Percentiles rank a stretch among this genome's conserved stretches.
phyloP scores from a whole-genome alignment of 1,140 invertebrate species.

The Drosophila miranda region DNA sequence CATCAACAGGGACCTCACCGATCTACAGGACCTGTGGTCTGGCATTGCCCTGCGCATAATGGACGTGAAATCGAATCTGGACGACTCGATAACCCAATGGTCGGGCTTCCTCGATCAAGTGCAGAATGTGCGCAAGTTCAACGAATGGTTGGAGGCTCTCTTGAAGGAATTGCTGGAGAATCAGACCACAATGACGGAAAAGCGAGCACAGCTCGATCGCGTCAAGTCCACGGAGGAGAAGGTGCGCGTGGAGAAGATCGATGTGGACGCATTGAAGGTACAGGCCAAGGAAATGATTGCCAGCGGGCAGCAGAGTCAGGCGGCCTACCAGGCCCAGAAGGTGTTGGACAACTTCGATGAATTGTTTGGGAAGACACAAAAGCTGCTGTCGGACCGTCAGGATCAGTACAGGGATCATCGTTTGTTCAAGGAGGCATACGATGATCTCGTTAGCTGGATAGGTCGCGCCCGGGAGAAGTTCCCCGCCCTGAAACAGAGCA shows the following conservation, averaged over 20 bases:
- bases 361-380: conserved; percentile 88
- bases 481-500: conserved; percentile 92
- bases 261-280: conserved; percentile 93
- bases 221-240: conserved; percentile 94
- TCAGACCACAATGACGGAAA: conserved; percentile 92
- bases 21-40: conserved; percentile 95
- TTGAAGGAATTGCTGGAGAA: conserved; percentile 89
- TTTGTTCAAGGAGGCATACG: conserved; percentile 93
- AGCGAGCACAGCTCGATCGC: conserved; percentile 91
- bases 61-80: conserved; percentile 93
- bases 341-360: conserved; percentile 91
- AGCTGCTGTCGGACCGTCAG: conserved; percentile 89
- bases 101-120: conserved; percentile 94
- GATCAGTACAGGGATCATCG: conserved; percentile 94
- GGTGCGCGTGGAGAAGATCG: conserved; percentile 94
- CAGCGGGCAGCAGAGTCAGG: conserved; percentile 91
- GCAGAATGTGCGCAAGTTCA: conserved; percentile 91
- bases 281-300: conserved; percentile 94
- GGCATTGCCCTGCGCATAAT: conserved; percentile 93
- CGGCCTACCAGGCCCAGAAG: conserved; percentile 91
- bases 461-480: conserved; percentile 93
- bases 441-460: conserved; percentile 93
- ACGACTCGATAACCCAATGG: conserved; percentile 95
- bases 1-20: conserved; percentile 92
- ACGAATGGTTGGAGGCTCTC: conserved; percentile 89